Evolutionary conservation across 2,797 vertebrate species (phyloP), one percentile per base, ranked within the genome.

Genomic region (Mormyrops boulengeri): DNA sequence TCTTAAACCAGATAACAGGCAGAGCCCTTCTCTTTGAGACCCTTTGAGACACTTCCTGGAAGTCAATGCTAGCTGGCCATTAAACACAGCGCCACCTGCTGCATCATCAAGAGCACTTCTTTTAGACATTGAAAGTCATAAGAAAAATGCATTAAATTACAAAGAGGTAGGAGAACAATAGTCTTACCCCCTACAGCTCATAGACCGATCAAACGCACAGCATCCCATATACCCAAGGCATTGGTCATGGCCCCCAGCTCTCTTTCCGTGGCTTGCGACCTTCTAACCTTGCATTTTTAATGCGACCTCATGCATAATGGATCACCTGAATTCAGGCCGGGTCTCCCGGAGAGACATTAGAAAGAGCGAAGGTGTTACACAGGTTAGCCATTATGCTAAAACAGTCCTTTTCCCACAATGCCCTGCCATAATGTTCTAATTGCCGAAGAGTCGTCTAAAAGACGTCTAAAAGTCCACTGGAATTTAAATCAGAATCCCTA

Each of bases 231-330:
- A 30, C 62, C 26, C 62, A 69, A 69, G 22, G 34, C 2, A 17
- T 41, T 0, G 0, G 4, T 0, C 34, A 7, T 77, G 69, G 34
- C 34, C 69, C 14, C 80, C 41, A 49, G 44, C 14, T 47, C 38
- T 49, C 41, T 8, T 0, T 84, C 17, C 80, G 0, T 19, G 38
- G 38, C 6, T 22, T 44, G 17, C 44, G 38, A 41, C 44, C 80
- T 84, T 47, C 38, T 66, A 66, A 66, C 80, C 12, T 89, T 52
- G 57, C 85, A 89, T 89, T 89, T 89, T 66, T 89, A 89, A 85
- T 69, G 47, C 52, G 22, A 26, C 26, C 3, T 62, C 38, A 87
- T 87, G 82, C 89, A 69, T 87, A 34, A 85, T 89, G 89, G 26
- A 86, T 89, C 55, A 49, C 30, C 19, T 34, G 30, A 60, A 62